Evolutionary conservation across 2,888 invertebrate species (phyloP), one percentile per base, ranked within the genome.

Genomic region (Augochlorella aurata): DNA sequence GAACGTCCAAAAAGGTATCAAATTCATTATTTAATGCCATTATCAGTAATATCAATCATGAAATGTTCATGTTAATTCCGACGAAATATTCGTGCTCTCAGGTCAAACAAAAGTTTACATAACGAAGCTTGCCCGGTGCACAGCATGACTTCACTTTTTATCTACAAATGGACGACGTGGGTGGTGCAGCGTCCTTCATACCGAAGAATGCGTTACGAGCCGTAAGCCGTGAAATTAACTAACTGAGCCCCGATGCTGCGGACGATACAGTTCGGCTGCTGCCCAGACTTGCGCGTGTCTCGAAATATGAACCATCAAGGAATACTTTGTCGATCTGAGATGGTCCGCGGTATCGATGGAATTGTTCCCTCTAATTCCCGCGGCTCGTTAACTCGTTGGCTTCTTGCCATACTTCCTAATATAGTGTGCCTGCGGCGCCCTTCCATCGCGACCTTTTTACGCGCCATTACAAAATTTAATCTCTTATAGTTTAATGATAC

Each of bases 321-420:
- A 67, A 67, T 12, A 12, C 45, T 7, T 68, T 63, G 72, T 70
- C 29, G 65, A 47, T 70, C 54, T 12, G 45, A 66, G 24, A 65
- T 67, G n/a, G 18, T 29, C 14, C 24, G 58, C 8, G 70, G 70
- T n/a, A 68, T 72, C 52, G 54, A 76, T 63, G 65, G 29, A 47
- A 72, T 54, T 72, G 67, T 71, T 74, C 47, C 44, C 16, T 54
- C 49, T 58, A 38, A 29, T 81, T 71, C 65, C 18, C 70, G 45
- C 50, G 29, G 47, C 70, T 73, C 69, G 69, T 81, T 69, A 61
- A 49, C 69, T 74, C 54, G 45, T 74, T 82, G 82, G 82, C 82
- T 70, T 49, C 52, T 18, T 82, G 82, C 82, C 82, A 82, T 66
- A 77, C 47, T 71, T 82, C 82, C 82, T 77, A 82, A 82, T 82